Conservation (phyloP, 2,113 vertebrate species). For the Dasyurus viverrinus region DNA sequence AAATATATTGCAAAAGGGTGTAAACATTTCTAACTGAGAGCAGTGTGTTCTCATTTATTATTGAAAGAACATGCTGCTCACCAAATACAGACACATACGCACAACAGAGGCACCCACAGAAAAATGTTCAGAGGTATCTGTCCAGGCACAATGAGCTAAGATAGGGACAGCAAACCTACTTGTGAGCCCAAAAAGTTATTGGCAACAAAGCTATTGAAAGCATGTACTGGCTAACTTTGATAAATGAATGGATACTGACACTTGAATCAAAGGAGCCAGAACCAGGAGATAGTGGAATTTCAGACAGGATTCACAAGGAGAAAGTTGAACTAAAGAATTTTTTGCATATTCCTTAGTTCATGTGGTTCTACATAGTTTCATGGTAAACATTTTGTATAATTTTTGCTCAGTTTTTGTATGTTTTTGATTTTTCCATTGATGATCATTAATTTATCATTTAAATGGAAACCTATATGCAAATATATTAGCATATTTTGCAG, state of each 20-base stretch:
- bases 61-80: constrained; percentile 70
- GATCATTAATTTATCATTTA: neutral
- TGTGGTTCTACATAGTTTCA: neutral
- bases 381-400: neutral
- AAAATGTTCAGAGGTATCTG: constrained; percentile 49
- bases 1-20: constrained; percentile 61
- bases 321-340: neutral
- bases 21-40: constrained; percentile 9
- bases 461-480: neutral
- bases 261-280: neutral
- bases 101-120: constrained; percentile 9
- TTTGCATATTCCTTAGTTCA: neutral
- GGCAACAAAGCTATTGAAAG: constrained; percentile 51
- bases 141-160: constrained; percentile 19
- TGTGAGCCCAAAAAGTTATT: constrained; percentile 36
- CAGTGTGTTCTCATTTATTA: constrained; percentile 70
- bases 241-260: neutral
- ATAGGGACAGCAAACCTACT: constrained; percentile 17
- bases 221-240: neutral
- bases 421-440: neutral
- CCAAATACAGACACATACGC: neutral
- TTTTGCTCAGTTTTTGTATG: neutral
- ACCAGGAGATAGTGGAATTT: neutral
- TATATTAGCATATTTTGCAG: neutral
- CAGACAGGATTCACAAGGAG: neutral